Base-by-base conservation (phyloP, 2,888 invertebrate genomes). In the Sympetrum striolatum region DNA sequence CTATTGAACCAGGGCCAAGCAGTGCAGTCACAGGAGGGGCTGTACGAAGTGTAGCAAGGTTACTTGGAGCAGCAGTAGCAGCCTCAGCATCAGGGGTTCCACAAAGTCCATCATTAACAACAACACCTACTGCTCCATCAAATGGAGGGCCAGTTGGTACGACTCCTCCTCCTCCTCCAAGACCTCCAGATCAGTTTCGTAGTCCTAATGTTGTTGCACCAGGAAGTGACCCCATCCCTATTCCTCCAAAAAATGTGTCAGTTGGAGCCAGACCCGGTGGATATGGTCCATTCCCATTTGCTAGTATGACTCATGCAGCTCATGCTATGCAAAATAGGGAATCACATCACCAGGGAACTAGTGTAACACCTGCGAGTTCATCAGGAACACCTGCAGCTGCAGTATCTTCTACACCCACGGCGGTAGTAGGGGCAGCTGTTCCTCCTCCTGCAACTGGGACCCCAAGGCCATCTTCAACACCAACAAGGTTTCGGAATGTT, bases 201-300 rank as follows among this genome's bases (percentile, higher is more conserved):
- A 94, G 94, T 91, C 98, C 98, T 81, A 98, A 98, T 94, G 98
- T 98, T 91, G 97, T 98, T 92, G 98, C 98, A 92, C 97, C 98
- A 5, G 97, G 96, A 96, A 95, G 96, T 92, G 97, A 97, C 94
- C 95, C 95, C 92, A 94, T 94, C 93, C 95, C 94, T 31, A 93
- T 93, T 91, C 93, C 93, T 90, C 92, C 92, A 58, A 92, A 93
- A 94, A 93, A 93, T 93, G 92, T 93, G 90, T 91, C 92, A 91
- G 95, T 95, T 92, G 93, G 95, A 94, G 94, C 95, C 94, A 91
- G 95, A 94, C 73, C 93, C 94, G 93, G 94, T 92, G 91, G 91
- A 90, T 92, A 92, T 91, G 94, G 96, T 93, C 95, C 96, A 93
- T 98, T 96, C 94, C 98, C 98, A 80, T 98, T 98, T 94, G 97